These are phyloP conservation scores for Neodon shergylaensis DNA, from an alignment of 2,113 vertebrate species.

Conservation along the genomic window DNA sequence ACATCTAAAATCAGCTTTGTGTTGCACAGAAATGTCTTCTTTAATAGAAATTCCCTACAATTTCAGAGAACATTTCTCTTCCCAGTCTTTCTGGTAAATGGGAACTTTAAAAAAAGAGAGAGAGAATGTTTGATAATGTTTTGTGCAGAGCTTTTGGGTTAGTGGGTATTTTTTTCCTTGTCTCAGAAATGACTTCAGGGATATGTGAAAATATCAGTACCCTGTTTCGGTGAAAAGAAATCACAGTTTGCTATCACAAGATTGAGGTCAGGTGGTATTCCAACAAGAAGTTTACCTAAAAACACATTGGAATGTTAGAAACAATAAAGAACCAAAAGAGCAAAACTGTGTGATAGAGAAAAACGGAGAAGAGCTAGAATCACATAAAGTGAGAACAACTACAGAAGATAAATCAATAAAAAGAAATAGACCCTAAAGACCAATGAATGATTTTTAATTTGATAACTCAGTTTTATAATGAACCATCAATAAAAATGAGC, in stretches of 20 bases:
- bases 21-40: neutral
- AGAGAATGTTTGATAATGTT: neutral
- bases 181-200: conserved; percentile 13
- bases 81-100: conserved; percentile 8
- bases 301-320: conserved; percentile 18
- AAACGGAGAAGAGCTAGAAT: conserved; percentile 5
- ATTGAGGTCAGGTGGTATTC: neutral
- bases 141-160: neutral
- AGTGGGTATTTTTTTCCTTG: neutral
- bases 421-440: neutral
- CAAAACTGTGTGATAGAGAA: neutral
- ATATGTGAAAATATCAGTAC: neutral
- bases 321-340: neutral
- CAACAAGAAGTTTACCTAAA: neutral
- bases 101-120: conserved; percentile 12
- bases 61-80: conserved; percentile 20
- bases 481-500: conserved; percentile 28
- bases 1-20: neutral
- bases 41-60: neutral
- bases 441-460: neutral
- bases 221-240: neutral
- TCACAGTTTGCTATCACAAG: neutral
- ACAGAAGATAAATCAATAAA: neutral
- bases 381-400: conserved; percentile 11
- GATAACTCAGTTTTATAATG: neutral